A percentile compares a stretch with the other conserved stretches of the same genome.
Evolutionary conservation across 2,113 vertebrate species (phyloP).

Genomic region (Daboia siamensis): DNA sequence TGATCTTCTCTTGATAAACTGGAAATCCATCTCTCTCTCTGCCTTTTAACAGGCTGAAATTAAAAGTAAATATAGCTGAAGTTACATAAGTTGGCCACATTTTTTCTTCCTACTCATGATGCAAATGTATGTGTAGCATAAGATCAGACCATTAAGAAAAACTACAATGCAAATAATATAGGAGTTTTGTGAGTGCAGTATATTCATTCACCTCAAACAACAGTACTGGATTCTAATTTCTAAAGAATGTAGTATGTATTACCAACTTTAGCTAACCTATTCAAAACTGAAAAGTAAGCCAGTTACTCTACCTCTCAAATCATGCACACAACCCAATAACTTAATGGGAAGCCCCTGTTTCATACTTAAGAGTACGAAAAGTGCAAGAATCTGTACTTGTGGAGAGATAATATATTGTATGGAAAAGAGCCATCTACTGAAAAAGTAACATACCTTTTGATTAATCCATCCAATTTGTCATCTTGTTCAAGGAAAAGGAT

Average conservation of each 20-base stretch:
- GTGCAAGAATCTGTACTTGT: not conserved
- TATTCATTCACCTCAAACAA: not conserved
- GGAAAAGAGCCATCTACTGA: not conserved
- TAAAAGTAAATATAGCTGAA: conserved; percentile 9
- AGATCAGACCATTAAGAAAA: not conserved
- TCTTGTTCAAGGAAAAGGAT: conserved; percentile 82
- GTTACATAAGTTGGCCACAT: not conserved
- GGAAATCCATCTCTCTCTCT: conserved; percentile 88
- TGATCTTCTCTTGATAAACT: conserved; percentile 89
- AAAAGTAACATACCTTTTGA: conserved; percentile 78
- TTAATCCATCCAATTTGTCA: conserved; percentile 85
- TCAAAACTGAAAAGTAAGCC: not conserved
- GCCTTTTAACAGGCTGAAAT: conserved; percentile 87
- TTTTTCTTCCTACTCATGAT: not conserved
- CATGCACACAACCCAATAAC: not conserved
- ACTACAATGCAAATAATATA: not conserved
- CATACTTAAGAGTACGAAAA: not conserved
- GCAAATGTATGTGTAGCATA: not conserved
- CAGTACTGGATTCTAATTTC: not conserved
- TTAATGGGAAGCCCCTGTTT: not conserved
- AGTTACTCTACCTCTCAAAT: not conserved
- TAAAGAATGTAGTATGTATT: not conserved
- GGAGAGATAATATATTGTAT: not conserved
- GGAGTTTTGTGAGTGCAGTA: not conserved
- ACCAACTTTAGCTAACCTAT: not conserved